Base-by-base conservation (phyloP, 1,140 invertebrate species). In the Chelonus insularis region DNA sequence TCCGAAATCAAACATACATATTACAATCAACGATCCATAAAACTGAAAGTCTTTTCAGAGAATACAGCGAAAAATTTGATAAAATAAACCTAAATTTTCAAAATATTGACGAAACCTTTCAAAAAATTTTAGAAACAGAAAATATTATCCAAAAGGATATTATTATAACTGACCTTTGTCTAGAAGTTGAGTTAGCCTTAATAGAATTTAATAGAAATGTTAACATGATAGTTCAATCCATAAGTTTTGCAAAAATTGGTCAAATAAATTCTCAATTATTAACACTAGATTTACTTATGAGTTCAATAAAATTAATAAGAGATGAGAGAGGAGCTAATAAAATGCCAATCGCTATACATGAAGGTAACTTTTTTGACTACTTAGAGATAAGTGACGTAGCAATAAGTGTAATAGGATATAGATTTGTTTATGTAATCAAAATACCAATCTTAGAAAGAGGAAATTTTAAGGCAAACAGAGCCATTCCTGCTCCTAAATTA, bases 141-240 rank as follows among this genome's bases (percentile, higher is more conserved):
- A 39, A 39, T 11, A 1, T 18, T 7, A 20, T 60, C 1, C 4
- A 23, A 32, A 60, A 5, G 41, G 32, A 60, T 39, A 37, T 18
- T 9, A 8, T 60, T 3, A 39, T 60, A 7, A 60, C 47, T 0
- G 57, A 60, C 50, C 50, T 50, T 25, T 60, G 57, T 60, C 25
- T 60, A 23, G 57, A 60, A 51, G 16, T 60, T n/a, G 57, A 60
- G 51, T 25, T 60, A 11, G 47, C 45, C 16, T 60, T 60, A 20
- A 25, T 29, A 8, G 57, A 21, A 8, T 43, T 60, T 14, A 23
- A 41, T 8, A 50, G 18, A 14, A 51, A 51, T 43, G 21, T 60
- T 11, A 9, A 23, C 8, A 60, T 60, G 8, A 36, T 60, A 11
- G 51, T 23, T 25, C 16, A 52, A 39, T 50, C 57, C 7, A 29